Evolutionary conservation across 1,140 invertebrate species (phyloP), one percentile per base, ranked within the genome.

Genomic region (Pogonomyrmex barbatus): DNA sequence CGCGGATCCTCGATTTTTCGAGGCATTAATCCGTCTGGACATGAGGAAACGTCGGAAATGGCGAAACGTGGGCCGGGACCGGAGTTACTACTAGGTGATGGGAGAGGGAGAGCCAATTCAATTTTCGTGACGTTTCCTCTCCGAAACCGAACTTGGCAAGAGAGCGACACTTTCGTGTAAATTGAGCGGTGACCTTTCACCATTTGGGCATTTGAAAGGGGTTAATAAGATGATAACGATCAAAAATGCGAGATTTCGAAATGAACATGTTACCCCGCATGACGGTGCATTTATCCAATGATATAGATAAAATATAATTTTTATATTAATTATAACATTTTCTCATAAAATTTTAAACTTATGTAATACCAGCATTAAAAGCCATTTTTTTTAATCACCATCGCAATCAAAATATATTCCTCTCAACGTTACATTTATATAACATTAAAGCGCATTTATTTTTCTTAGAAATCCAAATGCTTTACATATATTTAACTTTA

Each of bases 11-110:
- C 82, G 60, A 78, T 90, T 89, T 90, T 90, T 88, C 88, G 33
- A 87, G 81, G 86, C 76, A 90, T 90, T 90, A 90, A 90, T 90
- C 89, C 81, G 81, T 50, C 76, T 89, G 88, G 88, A 90, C 88
- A 82, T 58, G 62, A 70, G 88, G 58, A 81, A 78, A 87, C 63
- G 50, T 89, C 86, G 89, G 89, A 90, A 90, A 87, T 90, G 70
- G 68, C 75, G 79, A 85, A 87, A 90, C 81, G 75, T 71, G 81
- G 62, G 62, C 63, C 62, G 60, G 17, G 50, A 42, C 14, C 58
- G 9, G n/a, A 62, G 58, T 36, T 62, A 33, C 10, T 24, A 24
- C 24, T 24, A 60, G 3, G 58, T 4, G 36, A 36, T 8, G 4
- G 42, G 76, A 54, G 36, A 10, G 52, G 68, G 14, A 17, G 24